Evolutionary conservation across 2,888 invertebrate genomes (phyloP), one percentile per base, ranked within the genome.

Genomic region (Ochlodes sylvanus): DNA sequence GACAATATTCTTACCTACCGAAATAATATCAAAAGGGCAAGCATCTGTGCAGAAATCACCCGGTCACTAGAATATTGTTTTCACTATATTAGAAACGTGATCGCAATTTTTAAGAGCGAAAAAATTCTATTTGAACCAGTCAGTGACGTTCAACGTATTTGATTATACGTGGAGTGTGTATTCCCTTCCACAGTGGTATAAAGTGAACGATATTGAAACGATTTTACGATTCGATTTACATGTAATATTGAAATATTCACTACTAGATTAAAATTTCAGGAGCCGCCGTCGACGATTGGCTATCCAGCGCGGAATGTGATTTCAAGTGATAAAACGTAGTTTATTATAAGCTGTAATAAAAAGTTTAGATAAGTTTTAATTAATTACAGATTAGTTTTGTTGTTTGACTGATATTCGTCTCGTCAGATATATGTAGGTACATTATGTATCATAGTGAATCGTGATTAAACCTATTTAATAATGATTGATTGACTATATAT

Each of bases 11-110:
- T 86, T 80, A 88, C 88, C 85, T 84, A 83, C 74, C 76, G 76
- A 84, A 81, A 84, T 88, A 85, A 87, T 85, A 88, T 87, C 81
- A 86, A 85, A 85, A 89, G 89, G 90, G 90, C 88, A 84, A 86
- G 84, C 92, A 91, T 89, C 90, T 92, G 92, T 85, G 88, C 88
- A 82, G 86, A 86, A 92, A 92, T 92, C 92, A 92, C 87, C 92
- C 93, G 94, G 94, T 93, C 94, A 94, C 93, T 93, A 92, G 93
- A 92, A 94, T 94, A 94, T 94, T 94, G 94, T 94, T 94, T 94
- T 93, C 93, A 94, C 93, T 94, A 92, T 94, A 94, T 94, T 94
- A 93, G 94, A 94, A 88, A 94, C 93, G 94, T 94, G 94, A 87
- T 89, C 91, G 93, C 92, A 88, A 94, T 94, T 93, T 92, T 94